phyloP scores from a whole-genome alignment of 1,140 invertebrate genomes.

The Dryas iulia region DNA sequence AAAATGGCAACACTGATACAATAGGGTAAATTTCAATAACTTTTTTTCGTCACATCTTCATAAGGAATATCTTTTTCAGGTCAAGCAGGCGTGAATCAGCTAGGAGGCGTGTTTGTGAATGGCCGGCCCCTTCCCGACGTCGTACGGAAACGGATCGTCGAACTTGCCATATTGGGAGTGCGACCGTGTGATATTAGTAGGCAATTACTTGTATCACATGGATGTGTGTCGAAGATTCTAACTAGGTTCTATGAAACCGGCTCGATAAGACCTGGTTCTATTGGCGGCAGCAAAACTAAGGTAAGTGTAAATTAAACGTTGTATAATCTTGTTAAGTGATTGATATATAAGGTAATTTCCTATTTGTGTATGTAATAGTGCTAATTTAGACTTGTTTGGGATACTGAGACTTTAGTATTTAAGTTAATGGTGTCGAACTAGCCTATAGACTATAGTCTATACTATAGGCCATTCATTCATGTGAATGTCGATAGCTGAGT shows the following conservation, averaged over 20 bases:
- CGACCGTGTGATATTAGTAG: conserved; percentile 97
- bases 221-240: conserved; percentile 95
- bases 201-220: conserved; percentile 96
- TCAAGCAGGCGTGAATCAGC: conserved; percentile 96
- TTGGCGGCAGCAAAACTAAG: conserved; percentile 95
- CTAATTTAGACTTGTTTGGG: not conserved
- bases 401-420: not conserved
- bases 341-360: not conserved
- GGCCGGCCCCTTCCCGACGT: conserved; percentile 96
- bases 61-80: conserved; percentile 81
- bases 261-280: conserved; percentile 94
- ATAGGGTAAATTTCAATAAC: not conserved
- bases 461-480: not conserved
- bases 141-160: conserved; percentile 95
- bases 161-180: conserved; percentile 94
- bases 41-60: conserved; percentile 18
- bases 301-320: conserved; percentile 74
- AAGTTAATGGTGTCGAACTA: no score
- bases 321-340: not conserved
- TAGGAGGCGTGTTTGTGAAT: conserved; percentile 98
- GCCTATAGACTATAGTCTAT: no score
- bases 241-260: conserved; percentile 98
- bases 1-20: not conserved
- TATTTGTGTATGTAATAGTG: not conserved
- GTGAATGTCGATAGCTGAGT: not conserved